Evolutionary conservation across 2,797 vertebrate species (phyloP), one percentile per base, ranked within the genome.

Genomic region (Molossus alvarezi): DNA sequence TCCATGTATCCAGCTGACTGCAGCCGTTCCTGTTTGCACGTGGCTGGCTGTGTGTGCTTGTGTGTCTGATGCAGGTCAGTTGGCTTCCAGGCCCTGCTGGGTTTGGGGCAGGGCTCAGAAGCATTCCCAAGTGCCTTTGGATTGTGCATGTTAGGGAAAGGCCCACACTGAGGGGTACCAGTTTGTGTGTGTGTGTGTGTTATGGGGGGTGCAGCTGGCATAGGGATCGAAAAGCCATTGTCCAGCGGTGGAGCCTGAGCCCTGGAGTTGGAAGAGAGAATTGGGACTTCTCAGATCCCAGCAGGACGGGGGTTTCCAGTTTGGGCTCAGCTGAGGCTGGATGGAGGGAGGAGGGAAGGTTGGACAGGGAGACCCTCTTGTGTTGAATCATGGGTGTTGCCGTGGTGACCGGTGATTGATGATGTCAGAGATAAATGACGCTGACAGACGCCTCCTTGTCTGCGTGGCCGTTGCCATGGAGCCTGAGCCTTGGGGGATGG

Each of bases 381-480:
- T 98, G 98, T 98, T 97, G 95, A 97, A 96, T 97, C 98, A 97
- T 67, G 84, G 88, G 97, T 95, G 98, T 98, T 98, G 97, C 98
- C 97, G 0, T 0, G 98, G 98, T 98, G 97, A 98, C 98, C 88
- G 0, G 81, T 98, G 98, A 98, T 98, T 97, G 98, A 98, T 98
- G 98, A 98, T 98, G 98, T 98, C 98, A 98, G 98, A 98, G 98
- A 98, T 98, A 98, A 98, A 98, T 98, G 98, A 98, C 67, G 97
- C 98, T 94, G 98, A 96, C 29, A 97, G 97, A 97, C 97, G 98
- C 98, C 98, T 98, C 98, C 98, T 97, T 97, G 98, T 98, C 97
- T 25, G 82, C 95, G 96, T 98, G 98, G 98, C 98, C 97, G 98
- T 98, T 98, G 98, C 98, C 98, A 98, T 98, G 98, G 98, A 96